Evolutionary conservation across 2,797 vertebrate species (phyloP).

Genomic region (Odontamblyopus rebecca): DNA sequence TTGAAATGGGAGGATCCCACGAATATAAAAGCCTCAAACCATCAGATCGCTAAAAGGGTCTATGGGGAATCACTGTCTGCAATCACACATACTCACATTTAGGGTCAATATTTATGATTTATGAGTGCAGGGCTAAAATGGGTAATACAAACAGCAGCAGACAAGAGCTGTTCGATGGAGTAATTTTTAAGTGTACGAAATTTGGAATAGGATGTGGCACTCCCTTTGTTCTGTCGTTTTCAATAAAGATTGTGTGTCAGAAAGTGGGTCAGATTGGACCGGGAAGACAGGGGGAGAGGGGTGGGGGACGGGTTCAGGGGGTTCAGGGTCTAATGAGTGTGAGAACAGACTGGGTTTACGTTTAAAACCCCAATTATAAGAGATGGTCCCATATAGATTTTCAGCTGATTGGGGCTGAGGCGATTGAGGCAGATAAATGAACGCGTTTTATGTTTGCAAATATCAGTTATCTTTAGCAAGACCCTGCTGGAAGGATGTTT

Average conservation of each 20-base stretch:
- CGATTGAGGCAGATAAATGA: not conserved
- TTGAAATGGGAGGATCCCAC: not conserved
- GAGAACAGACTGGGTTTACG: not conserved
- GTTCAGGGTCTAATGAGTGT: constrained; percentile 12
- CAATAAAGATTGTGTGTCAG: not conserved
- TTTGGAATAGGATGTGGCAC: not conserved
- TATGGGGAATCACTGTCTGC: not conserved
- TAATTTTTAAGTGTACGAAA: not conserved
- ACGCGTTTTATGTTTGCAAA: not conserved
- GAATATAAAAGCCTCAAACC: constrained; percentile 5
- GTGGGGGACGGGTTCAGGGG: not conserved
- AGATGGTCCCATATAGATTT: no score
- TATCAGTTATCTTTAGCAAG: no score
- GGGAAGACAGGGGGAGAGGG: not conserved
- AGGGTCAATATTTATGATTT: constrained; percentile 9
- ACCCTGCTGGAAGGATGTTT: no score
- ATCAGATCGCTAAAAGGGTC: not conserved
- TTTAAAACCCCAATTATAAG: constrained; percentile 1
- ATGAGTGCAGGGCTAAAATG: not conserved
- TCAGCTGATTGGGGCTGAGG: no score
- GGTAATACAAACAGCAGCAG: not conserved
- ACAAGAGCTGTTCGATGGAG: not conserved
- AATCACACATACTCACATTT: constrained; percentile 7
- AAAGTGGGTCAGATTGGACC: constrained; percentile 2
- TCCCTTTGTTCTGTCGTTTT: constrained; percentile 5